These are phyloP conservation scores for Pissodes strobi DNA, from an alignment of 1,140 invertebrate species.

Conservation along the genomic window DNA sequence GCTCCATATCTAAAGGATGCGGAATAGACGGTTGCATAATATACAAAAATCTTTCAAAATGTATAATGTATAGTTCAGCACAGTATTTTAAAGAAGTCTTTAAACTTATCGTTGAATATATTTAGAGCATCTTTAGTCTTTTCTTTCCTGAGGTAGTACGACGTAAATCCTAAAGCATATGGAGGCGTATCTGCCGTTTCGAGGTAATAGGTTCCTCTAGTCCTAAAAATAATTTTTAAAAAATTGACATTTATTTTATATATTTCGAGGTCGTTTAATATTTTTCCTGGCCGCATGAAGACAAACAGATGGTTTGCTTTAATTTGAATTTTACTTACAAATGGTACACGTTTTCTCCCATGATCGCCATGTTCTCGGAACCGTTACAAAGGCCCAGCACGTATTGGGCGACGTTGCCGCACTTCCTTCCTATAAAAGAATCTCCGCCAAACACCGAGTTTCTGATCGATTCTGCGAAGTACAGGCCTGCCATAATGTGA, in stretches of 20 bases:
- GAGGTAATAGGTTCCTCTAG: conserved; percentile 44
- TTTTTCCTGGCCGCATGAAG: no score
- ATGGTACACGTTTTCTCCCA: conserved; percentile 48
- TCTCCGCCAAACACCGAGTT: conserved; percentile 29
- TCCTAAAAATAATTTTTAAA: conserved; percentile 36
- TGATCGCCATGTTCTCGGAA: conserved; percentile 37
- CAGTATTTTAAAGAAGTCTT: conserved; percentile 17
- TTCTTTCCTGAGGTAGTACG: conserved; percentile 5
- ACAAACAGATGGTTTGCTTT: neutral
- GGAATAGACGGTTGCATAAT: no score
- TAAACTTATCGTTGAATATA: neutral
- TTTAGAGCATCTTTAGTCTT: neutral
- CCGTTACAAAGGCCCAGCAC: conserved; percentile 40
- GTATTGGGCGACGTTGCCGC: conserved; percentile 44
- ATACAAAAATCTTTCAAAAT: no score
- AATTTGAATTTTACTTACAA: conserved; percentile 39
- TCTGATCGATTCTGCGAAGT: conserved; percentile 64
- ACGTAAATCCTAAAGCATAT: conserved; percentile 36
- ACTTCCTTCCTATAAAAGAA: conserved; percentile 44
- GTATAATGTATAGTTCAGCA: no score
- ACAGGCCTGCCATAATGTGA: conserved; percentile 59
- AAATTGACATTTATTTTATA: conserved; percentile 13
- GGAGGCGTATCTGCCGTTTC: conserved; percentile 40
- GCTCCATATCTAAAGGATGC: conserved; percentile 26
- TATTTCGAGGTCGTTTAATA: neutral